Percentiles rank a stretch among this genome's conserved stretches.
These are phyloP conservation scores for Campoplex nolae DNA, from an alignment of 2,888 invertebrate species.

Conservation along the genomic window DNA sequence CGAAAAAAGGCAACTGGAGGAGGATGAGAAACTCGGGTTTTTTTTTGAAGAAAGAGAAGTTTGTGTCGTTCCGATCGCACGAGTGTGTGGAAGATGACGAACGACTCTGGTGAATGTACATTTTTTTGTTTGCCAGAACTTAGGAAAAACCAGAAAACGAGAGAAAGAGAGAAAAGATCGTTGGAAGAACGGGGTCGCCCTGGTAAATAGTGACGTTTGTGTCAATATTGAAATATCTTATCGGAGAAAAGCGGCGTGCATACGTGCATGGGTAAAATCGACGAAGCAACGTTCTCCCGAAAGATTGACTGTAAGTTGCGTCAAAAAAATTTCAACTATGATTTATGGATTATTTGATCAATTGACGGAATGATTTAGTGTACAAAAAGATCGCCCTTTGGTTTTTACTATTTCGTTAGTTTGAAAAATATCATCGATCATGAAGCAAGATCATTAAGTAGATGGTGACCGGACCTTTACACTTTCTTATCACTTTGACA, in stretches of 20 bases:
- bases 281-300: conserved; percentile 16
- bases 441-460: background rate
- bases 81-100: background rate
- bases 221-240: conserved; percentile 83
- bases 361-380: conserved; percentile 27
- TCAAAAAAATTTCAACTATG: background rate
- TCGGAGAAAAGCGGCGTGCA: conserved; percentile 77
- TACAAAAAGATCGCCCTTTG: background rate
- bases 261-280: conserved; percentile 73
- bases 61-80: conserved; percentile 37
- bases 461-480: background rate
- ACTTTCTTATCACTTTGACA: conserved; percentile 15
- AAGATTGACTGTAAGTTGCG: background rate
- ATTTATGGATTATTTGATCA: conserved; percentile 2
- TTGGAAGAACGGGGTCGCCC: conserved; percentile 62
- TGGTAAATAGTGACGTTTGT: conserved; percentile 79
- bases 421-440: conserved; percentile 6
- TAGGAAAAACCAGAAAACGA: conserved; percentile 5
- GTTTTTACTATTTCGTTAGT: background rate
- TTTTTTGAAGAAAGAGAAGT: conserved; percentile 29
- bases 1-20: conserved; percentile 2
- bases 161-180: conserved; percentile 8
- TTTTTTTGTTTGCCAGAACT: conserved; percentile 65
- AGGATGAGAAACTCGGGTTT: conserved; percentile 20
- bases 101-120: conserved; percentile 43